Conservation (phyloP, 2,888 invertebrate species). For the Apodemia hepburni region DNA sequence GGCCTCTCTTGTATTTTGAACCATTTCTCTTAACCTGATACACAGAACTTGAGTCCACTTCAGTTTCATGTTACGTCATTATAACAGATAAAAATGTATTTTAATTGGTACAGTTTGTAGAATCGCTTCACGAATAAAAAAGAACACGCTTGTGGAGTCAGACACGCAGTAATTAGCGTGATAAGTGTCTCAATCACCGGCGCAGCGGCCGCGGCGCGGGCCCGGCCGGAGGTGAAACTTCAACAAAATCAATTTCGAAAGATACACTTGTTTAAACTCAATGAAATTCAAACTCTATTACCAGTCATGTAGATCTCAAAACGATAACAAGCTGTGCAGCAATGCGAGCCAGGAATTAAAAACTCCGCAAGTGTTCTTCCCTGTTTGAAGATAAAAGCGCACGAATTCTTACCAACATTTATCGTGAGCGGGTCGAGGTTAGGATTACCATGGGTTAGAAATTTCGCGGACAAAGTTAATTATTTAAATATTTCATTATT, state of each 20-base stretch:
- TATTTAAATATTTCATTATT: neutral
- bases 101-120: conserved; percentile 19
- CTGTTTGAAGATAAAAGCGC: conserved; percentile 46
- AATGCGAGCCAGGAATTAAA: conserved; percentile 34
- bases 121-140: conserved; percentile 17
- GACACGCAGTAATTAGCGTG: conserved; percentile 20
- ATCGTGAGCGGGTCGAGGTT: conserved; percentile 29
- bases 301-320: conserved; percentile 16
- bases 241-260: neutral
- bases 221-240: neutral
- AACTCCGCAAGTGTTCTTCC: conserved; percentile 36
- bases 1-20: conserved; percentile 7
- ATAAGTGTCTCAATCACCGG: conserved; percentile 18
- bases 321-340: conserved; percentile 18
- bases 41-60: neutral
- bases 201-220: conserved; percentile 11
- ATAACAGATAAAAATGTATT: conserved; percentile 2
- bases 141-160: conserved; percentile 16
- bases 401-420: conserved; percentile 40
- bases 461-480: neutral
- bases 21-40: neutral
- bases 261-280: neutral
- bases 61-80: neutral
- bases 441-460: neutral
- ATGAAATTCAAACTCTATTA: conserved; percentile 22